A percentile compares a stretch with the other conserved stretches of the same genome.
These are phyloP conservation scores for Cosmopolites sordidus DNA, from an alignment of 2,888 invertebrate genomes.

Conservation along the genomic window DNA sequence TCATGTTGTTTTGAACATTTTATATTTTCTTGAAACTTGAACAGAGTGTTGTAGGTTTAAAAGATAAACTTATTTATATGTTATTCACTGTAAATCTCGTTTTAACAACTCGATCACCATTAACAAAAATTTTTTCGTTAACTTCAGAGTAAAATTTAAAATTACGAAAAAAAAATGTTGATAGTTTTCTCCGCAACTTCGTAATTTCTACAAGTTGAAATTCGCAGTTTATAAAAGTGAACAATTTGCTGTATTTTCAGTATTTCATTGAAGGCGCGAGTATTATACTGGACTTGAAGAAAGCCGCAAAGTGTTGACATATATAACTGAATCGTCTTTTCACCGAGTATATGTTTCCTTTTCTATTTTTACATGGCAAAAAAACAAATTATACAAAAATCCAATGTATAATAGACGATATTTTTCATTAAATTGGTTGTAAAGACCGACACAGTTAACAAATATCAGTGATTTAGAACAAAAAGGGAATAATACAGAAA, in stretches of 20 bases:
- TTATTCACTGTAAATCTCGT: too few species aligned
- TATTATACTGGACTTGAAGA: slow-evolving; percentile 22
- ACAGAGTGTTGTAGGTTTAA: too few species aligned
- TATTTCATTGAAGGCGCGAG: slow-evolving; percentile 23
- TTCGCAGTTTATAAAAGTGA: slow-evolving; percentile 21
- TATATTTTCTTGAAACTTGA: too few species aligned
- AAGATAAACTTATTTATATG: too few species aligned
- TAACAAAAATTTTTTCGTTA: too few species aligned
- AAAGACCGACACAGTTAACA: background rate
- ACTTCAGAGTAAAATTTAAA: too few species aligned
- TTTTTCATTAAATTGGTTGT: background rate
- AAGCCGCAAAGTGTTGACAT: slow-evolving; percentile 24
- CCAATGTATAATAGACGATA: background rate
- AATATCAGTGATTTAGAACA: background rate
- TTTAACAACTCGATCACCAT: too few species aligned
- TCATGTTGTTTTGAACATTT: too few species aligned
- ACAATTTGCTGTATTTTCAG: slow-evolving; percentile 22
- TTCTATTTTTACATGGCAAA: slow-evolving; percentile 19
- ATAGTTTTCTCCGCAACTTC: background rate
- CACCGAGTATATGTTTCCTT: slow-evolving; percentile 22
- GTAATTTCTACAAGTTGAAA: slow-evolving; percentile 3
- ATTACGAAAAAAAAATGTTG: too few species aligned
- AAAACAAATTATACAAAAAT: background rate
- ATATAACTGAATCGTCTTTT: slow-evolving; percentile 23
- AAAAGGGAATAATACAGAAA: background rate